A percentile compares a stretch with the other conserved stretches of the same genome.
Conservation (phyloP, 2,888 invertebrate species). For the Frankliniella fusca region DNA sequence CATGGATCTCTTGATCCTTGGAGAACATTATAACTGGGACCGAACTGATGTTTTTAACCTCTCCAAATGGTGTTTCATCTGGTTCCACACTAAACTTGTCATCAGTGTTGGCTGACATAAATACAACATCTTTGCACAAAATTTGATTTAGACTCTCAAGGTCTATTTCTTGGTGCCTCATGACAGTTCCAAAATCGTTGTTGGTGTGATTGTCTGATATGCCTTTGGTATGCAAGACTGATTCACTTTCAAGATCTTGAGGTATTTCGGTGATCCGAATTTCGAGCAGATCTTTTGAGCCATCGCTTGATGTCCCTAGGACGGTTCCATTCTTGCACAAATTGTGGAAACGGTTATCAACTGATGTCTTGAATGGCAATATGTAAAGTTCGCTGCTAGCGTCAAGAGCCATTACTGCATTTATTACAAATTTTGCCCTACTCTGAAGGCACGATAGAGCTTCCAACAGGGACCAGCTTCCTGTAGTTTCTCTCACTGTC, state of each 20-base stretch:
- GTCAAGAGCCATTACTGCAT: constrained; percentile 14
- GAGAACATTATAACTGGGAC: constrained; percentile 6
- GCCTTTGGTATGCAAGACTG: background rate
- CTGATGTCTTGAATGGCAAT: constrained; percentile 4
- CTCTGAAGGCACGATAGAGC: too few species aligned
- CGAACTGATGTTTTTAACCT: constrained; percentile 1
- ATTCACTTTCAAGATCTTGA: background rate
- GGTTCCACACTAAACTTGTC: background rate
- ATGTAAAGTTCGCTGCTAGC: constrained; percentile 16
- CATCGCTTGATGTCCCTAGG: background rate
- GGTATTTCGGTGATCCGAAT: background rate
- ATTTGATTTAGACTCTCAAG: constrained; percentile 3
- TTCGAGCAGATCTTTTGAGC: background rate
- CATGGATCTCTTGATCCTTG: background rate
- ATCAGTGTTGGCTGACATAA: background rate
- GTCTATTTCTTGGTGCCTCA: constrained; percentile 9
- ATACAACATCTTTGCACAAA: constrained; percentile 6
- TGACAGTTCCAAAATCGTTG: background rate
- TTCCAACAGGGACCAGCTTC: background rate
- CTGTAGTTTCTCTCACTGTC: background rate
- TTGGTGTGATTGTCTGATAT: background rate
- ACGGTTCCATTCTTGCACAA: background rate
- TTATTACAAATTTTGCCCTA: too few species aligned
- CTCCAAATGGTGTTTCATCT: background rate
- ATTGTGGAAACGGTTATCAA: background rate